Evolutionary conservation across 2,888 invertebrate genomes (phyloP), one percentile per base, ranked within the genome.

Genomic region (Aromia moschata): DNA sequence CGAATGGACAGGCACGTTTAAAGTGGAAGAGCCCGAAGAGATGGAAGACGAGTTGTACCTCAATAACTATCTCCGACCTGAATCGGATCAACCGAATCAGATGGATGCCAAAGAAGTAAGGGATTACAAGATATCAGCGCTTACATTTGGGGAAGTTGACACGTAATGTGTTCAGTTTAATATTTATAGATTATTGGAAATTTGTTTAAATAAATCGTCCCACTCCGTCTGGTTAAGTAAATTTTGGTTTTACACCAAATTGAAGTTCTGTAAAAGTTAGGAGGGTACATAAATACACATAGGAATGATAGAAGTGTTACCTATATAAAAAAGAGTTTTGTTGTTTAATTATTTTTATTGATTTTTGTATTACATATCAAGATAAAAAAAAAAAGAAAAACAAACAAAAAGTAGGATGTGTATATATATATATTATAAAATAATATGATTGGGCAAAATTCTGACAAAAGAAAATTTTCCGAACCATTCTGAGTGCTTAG

Each of bases 1-100:
- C 71, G 89, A 89, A 70, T 89, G 89, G 89, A 82, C 79, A 38
- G 74, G 73, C 4, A 70, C 75, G 2, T 71, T 70, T 37, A 75
- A 74, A 64, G 68, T 77, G 1, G 79, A 80, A 55, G 76, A 78
- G 56, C 74, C 74, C 0, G 79, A 80, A 55, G 76, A 78, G 56
- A 74, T 74, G 0, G 79, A 79, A 43, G 77, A 78, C 16, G 74
- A 77, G 38, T 45, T 55, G 33, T 51, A 58, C 7, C 11, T 18
- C 2, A 31, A 16, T 14, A 33, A 41, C 9, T 59, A 64, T 37
- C 54, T 45, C 25, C 62, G 62, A 1, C 67, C 67, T 2, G 67
- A 67, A 55, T 64, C 67, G 4, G 67, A 67, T 9, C 52, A 57
- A 47, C 45, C 52, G 3, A 20, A 15, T 14, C 46, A 11, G 10